phyloP scores from a whole-genome alignment of 2,888 invertebrate genomes.

The Unio pictorum region DNA sequence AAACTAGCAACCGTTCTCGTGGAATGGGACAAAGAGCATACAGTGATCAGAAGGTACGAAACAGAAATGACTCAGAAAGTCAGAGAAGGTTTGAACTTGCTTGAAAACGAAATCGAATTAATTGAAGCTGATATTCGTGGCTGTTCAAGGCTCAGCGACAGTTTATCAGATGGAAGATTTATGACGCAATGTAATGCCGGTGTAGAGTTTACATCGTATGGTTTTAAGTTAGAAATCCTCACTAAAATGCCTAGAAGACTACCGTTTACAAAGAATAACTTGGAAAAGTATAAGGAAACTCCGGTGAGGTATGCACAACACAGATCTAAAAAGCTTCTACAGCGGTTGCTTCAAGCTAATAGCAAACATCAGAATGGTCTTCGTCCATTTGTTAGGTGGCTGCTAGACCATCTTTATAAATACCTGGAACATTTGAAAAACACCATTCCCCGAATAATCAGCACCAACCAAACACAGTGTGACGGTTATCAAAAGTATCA shows the following conservation, averaged over 20 bases:
- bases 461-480: conserved; percentile 42
- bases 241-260: conserved; percentile 7
- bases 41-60: conserved; percentile 15
- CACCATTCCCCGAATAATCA: conserved; percentile 43
- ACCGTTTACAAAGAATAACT: not conserved
- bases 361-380: conserved; percentile 14
- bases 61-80: conserved; percentile 35
- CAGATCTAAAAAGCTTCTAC: conserved; percentile 31
- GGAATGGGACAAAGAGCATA: conserved; percentile 32
- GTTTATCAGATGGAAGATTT: no score
- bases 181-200: not conserved
- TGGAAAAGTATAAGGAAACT: conserved; percentile 17
- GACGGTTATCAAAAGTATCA: conserved; percentile 33
- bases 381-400: conserved; percentile 19
- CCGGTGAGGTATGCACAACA: conserved; percentile 25
- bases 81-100: conserved; percentile 37
- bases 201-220: conserved; percentile 1
- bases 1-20: conserved; percentile 30
- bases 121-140: conserved; percentile 15
- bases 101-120: conserved; percentile 36
- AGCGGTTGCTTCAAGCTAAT: conserved; percentile 13
- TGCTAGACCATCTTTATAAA: conserved; percentile 33
- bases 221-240: conserved; percentile 6
- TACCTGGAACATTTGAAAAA: conserved; percentile 23
- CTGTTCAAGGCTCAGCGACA: not conserved